A percentile compares a stretch with the other conserved stretches of the same genome.
Evolutionary conservation across 2,888 invertebrate genomes (phyloP).

Genomic region (Branchinecta sandiegonensis): DNA sequence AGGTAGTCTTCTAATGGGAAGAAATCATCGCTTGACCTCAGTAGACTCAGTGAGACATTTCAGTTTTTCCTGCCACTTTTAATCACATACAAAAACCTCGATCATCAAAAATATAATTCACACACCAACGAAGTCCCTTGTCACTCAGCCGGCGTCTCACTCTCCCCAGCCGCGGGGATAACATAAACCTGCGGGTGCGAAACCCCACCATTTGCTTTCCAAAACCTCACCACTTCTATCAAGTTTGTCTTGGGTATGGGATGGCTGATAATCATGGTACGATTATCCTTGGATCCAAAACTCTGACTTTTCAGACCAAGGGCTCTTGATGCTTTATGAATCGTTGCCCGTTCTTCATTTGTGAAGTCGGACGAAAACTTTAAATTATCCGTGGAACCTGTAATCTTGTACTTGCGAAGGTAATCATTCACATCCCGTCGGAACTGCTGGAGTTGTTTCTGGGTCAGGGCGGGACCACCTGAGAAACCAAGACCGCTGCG

Average conservation of each 20-base stretch:
- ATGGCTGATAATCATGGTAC: neutral
- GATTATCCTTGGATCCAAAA: neutral
- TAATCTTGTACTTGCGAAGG: neutral
- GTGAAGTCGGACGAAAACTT: conserved; percentile 3
- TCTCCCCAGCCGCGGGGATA: neutral
- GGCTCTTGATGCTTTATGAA: neutral
- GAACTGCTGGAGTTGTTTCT: neutral
- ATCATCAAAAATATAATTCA: too few relatives aligned
- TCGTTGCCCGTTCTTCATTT: neutral
- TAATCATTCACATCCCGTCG: neutral
- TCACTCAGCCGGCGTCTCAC: too few relatives aligned
- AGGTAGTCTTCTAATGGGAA: too few relatives aligned
- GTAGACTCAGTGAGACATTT: too few relatives aligned
- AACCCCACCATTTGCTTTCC: conserved; percentile 1
- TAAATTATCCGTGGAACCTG: neutral
- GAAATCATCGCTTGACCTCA: too few relatives aligned
- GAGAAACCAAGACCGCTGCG: neutral
- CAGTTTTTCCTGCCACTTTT: too few relatives aligned
- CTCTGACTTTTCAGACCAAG: neutral
- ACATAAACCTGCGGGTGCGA: neutral
- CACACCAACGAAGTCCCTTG: too few relatives aligned
- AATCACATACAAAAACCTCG: too few relatives aligned
- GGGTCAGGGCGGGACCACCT: neutral
- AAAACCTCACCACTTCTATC: neutral
- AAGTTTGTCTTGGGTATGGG: neutral